These are phyloP conservation scores for Micromesistius poutassou DNA, from an alignment of 2,797 vertebrate genomes.

Conservation along the genomic window DNA sequence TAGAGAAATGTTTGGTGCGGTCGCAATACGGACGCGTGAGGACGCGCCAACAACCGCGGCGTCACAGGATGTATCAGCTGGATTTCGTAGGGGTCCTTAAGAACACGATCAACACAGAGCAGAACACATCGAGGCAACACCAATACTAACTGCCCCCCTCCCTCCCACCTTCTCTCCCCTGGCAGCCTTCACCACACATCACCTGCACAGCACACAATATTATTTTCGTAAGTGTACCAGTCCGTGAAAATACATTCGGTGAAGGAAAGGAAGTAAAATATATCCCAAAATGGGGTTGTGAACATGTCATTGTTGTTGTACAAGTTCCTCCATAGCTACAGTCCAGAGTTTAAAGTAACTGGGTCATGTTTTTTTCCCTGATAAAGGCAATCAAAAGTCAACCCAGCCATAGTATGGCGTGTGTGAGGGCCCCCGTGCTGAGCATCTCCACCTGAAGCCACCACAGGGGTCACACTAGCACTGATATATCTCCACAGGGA, in stretches of 20 bases:
- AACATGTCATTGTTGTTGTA: too few species aligned
- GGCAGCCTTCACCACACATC: too few species aligned
- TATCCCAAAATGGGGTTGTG: not conserved
- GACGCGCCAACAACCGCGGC: too few species aligned
- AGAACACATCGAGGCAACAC: not conserved
- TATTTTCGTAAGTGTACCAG: too few species aligned
- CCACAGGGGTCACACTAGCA: slow-evolving; percentile 3
- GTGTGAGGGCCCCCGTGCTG: not conserved
- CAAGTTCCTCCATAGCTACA: not conserved
- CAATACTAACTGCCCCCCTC: not conserved
- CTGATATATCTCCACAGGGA: slow-evolving; percentile 22
- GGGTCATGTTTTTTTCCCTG: not conserved
- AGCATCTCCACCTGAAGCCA: slow-evolving; percentile 35
- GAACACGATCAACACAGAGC: not conserved
- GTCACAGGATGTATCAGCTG: too few species aligned
- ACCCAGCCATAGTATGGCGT: not conserved
- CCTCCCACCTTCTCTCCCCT: too few species aligned
- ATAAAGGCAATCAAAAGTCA: not conserved
- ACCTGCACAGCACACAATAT: too few species aligned
- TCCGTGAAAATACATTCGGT: not conserved
- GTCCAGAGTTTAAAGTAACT: not conserved
- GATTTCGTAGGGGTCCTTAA: not conserved
- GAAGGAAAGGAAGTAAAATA: not conserved
- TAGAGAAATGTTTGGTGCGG: too few species aligned
- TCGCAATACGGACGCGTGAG: too few species aligned